phyloP scores from a whole-genome alignment of 2,797 vertebrate species.

The Somateria mollissima region DNA sequence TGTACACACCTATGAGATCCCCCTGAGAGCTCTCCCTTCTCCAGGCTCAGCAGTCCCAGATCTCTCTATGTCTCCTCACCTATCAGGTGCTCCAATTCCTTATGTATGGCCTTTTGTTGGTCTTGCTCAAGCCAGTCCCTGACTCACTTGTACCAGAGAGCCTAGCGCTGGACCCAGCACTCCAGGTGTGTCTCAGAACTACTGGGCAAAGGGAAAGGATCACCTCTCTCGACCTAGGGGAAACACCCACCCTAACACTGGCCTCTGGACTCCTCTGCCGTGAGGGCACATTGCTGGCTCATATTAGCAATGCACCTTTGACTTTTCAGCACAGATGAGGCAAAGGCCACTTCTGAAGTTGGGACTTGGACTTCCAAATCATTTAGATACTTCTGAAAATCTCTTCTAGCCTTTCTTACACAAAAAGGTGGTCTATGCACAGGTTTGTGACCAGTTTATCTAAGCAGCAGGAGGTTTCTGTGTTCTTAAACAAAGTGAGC shows the following conservation, averaged over 20 bases:
- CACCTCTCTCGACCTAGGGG: not conserved
- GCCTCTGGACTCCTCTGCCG: not conserved
- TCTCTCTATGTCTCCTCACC: not conserved
- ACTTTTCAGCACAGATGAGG: not conserved
- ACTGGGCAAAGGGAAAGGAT: not conserved
- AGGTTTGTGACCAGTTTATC: not conserved
- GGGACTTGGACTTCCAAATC: not conserved
- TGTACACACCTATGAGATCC: not conserved
- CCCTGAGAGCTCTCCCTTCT: not conserved
- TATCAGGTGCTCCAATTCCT: not conserved
- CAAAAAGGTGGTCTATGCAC: not conserved
- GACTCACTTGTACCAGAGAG: not conserved
- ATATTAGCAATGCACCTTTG: not conserved
- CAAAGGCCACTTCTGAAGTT: not conserved
- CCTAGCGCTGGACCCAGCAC: not conserved
- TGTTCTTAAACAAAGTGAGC: not conserved
- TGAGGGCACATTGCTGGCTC: not conserved
- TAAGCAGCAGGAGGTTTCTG: not conserved
- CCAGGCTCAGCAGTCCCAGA: not conserved
- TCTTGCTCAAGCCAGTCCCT: not conserved
- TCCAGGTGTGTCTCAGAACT: not conserved
- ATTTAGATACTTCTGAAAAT: not conserved
- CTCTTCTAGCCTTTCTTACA: not conserved
- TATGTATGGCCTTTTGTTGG: not conserved
- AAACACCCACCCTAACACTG: not conserved